Evolutionary conservation across 2,113 vertebrate species (phyloP).

Genomic region (Cyphomyrus discorhynchus): DNA sequence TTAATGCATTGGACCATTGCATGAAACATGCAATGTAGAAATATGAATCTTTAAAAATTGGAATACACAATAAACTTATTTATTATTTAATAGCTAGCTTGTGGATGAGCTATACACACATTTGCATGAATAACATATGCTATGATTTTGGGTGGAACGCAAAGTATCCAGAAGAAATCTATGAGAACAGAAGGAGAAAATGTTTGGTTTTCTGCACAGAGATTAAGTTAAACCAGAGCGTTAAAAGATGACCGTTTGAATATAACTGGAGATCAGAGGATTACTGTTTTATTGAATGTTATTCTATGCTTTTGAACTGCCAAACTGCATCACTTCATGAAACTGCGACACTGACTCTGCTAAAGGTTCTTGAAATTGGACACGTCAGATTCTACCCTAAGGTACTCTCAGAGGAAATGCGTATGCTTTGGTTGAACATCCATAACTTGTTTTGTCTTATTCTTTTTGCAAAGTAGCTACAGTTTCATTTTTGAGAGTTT

Average conservation of each 20-base stretch:
- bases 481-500: neutral
- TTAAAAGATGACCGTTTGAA: neutral
- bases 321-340: neutral
- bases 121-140: neutral
- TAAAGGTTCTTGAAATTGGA: neutral
- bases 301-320: neutral
- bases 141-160: neutral
- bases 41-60: neutral
- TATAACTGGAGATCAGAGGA: neutral
- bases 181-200: neutral
- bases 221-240: neutral
- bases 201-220: neutral
- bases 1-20: neutral
- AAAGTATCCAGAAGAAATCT: neutral
- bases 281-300: neutral
- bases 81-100: neutral
- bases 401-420: no score
- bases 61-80: neutral
- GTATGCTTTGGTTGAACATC: neutral
- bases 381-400: no score
- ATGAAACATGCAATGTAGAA: neutral
- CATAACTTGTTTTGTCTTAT: neutral
- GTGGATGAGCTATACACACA: neutral
- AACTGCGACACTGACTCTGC: neutral
- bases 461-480: neutral